Conservation (phyloP, 2,888 invertebrate genomes). For the Hypercompe scribonia region DNA sequence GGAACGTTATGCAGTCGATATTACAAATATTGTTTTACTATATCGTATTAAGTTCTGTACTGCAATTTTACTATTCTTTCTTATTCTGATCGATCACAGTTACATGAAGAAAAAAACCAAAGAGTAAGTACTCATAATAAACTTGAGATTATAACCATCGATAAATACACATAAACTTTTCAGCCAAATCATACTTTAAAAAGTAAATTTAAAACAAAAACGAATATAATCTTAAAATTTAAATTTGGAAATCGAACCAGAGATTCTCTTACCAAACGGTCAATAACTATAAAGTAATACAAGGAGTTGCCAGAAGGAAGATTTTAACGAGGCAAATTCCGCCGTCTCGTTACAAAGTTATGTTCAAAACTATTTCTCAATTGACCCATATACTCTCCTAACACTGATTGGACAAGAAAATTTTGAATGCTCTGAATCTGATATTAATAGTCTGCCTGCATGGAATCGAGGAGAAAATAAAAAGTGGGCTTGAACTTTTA, state of each 20-base stretch:
- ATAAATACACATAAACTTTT: too few relatives aligned
- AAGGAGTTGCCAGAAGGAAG: neutral
- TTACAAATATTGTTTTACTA: too few relatives aligned
- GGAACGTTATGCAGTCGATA: too few relatives aligned
- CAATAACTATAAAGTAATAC: neutral
- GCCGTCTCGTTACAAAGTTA: neutral
- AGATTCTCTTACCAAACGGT: neutral
- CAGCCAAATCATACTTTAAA: too few relatives aligned
- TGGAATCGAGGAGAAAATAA: neutral
- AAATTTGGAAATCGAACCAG: neutral
- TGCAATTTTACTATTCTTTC: too few relatives aligned
- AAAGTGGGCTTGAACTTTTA: too few relatives aligned
- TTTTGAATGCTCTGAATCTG: neutral
- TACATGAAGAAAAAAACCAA: too few relatives aligned
- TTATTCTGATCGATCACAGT: too few relatives aligned
- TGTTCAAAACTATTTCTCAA: neutral
- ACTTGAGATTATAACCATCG: too few relatives aligned
- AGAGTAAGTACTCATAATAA: too few relatives aligned
- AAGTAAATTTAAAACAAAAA: neutral
- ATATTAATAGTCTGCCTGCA: neutral
- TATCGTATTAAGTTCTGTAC: too few relatives aligned
- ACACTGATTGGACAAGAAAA: neutral
- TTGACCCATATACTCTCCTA: neutral
- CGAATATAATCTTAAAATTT: neutral
- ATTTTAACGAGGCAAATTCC: slow-evolving; percentile 25